Conservation (phyloP, 2,113 vertebrate species). For the Carassius carassius region DNA sequence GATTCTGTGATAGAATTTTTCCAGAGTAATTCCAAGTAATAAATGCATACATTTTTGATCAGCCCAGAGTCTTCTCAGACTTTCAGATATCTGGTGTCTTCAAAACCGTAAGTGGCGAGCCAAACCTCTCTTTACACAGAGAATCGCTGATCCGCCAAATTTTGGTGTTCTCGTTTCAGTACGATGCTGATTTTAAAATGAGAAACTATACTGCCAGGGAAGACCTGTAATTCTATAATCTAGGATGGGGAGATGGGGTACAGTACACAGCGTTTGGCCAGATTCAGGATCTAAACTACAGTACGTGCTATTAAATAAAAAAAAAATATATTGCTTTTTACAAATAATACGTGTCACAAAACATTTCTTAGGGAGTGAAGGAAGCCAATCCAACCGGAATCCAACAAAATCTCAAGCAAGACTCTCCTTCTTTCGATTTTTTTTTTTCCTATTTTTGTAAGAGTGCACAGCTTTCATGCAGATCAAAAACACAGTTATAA, state of each 20-base stretch:
- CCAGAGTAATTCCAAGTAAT: slow-evolving; percentile 34
- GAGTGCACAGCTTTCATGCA: neutral
- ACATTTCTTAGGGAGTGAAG: neutral
- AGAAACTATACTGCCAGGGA: slow-evolving; percentile 19
- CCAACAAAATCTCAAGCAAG: neutral
- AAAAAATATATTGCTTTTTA: neutral
- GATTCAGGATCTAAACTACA: slow-evolving; percentile 8
- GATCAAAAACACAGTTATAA: slow-evolving; percentile 13
- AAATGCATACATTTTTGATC: slow-evolving; percentile 63
- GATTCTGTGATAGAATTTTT: slow-evolving; percentile 20
- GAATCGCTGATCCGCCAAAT: neutral
- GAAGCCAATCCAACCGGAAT: neutral
- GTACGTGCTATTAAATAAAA: neutral
- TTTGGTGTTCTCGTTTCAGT: neutral
- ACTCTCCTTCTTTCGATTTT: neutral
- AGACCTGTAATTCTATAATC: slow-evolving; percentile 32
- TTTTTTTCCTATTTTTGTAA: slow-evolving; percentile 11
- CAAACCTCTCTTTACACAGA: slow-evolving; percentile 36
- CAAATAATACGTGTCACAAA: neutral
- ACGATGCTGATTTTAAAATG: slow-evolving; percentile 9
- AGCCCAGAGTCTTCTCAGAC: slow-evolving; percentile 61
- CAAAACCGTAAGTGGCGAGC: slow-evolving; percentile 45
- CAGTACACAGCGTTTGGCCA: neutral
- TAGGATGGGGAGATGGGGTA: slow-evolving; percentile 2
- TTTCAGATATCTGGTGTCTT: slow-evolving; percentile 60